phyloP scores from a whole-genome alignment of 35 echinoderm and acorn worm species.

The Chiridota heheva region DNA sequence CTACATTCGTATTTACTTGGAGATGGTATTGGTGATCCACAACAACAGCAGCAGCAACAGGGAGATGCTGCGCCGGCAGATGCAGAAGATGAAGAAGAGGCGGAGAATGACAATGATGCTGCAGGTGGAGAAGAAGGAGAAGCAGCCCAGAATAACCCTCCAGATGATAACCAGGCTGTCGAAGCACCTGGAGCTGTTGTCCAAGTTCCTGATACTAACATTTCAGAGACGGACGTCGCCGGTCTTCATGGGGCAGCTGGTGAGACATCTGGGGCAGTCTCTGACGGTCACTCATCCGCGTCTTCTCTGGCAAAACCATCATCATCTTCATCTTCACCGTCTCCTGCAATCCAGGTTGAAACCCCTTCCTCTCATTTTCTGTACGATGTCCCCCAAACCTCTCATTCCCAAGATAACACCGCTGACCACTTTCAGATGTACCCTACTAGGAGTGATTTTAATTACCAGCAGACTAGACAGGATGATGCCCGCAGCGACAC shows the following conservation, averaged over 20 bases:
- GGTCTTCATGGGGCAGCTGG: background rate
- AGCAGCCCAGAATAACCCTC: background rate
- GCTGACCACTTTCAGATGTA: no score
- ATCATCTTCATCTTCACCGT: no score
- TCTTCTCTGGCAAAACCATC: no score
- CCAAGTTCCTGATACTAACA: background rate
- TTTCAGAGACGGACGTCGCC: background rate
- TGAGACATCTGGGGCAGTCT: no score
- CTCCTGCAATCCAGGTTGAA: no score
- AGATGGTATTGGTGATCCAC: slow-evolving; percentile 41
- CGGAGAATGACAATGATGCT: slow-evolving; percentile 4
- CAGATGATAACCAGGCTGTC: slow-evolving; percentile 19
- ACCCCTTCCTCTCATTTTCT: no score
- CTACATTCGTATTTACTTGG: slow-evolving; percentile 90
- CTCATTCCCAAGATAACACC: no score
- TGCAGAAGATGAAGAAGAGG: slow-evolving; percentile 17
- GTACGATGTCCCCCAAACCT: no score
- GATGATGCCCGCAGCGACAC: slow-evolving; percentile 28
- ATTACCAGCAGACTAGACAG: slow-evolving; percentile 20
- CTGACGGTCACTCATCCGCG: no score
- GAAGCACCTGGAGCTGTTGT: background rate
- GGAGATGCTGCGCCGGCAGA: background rate
- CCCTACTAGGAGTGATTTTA: no score
- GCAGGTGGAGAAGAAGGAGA: slow-evolving; percentile 18
- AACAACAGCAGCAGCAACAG: background rate